Conservation (phyloP, 92 coral and sea anemone species). For the Phymanthus crucifer region DNA sequence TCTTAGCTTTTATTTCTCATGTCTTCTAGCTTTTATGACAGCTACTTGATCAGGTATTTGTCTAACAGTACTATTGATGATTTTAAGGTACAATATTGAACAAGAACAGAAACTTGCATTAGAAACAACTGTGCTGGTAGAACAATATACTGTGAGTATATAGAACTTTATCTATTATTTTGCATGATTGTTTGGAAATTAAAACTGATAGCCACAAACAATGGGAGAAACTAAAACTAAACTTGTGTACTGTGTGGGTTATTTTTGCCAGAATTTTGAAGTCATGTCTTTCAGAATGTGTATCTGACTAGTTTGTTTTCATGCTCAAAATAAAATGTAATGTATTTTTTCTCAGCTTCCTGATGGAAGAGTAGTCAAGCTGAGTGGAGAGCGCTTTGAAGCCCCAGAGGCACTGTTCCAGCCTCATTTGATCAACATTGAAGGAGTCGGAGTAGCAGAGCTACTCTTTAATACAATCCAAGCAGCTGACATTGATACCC, state of each 20-base stretch:
- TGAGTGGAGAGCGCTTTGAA: conserved; percentile 97
- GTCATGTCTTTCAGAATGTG: no score
- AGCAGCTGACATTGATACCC: conserved; percentile 96
- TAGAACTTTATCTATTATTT: not conserved
- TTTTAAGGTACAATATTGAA: conserved; percentile 87
- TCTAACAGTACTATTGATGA: not conserved
- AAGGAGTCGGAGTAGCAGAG: conserved; percentile 97
- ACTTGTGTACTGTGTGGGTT: no score
- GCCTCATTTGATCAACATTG: conserved; percentile 94
- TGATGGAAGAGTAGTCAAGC: conserved; percentile 94
- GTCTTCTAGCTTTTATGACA: no score
- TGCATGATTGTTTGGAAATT: not conserved
- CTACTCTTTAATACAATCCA: conserved; percentile 93
- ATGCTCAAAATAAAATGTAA: not conserved
- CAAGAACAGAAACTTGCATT: conserved; percentile 97
- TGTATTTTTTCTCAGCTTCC: conserved; percentile 50
- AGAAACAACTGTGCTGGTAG: conserved; percentile 96
- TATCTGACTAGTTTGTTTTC: no score
- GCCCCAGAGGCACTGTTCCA: conserved; percentile 98
- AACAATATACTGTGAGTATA: conserved; percentile 85
- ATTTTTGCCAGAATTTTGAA: no score
- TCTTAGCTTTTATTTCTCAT: not conserved
- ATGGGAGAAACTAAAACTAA: no score
- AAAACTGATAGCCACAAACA: no score
- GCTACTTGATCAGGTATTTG: not conserved